Percentiles rank a stretch among this genome's conserved stretches.
Evolutionary conservation across 2,888 invertebrate species (phyloP).

Genomic region (Campoplex capitator): DNA sequence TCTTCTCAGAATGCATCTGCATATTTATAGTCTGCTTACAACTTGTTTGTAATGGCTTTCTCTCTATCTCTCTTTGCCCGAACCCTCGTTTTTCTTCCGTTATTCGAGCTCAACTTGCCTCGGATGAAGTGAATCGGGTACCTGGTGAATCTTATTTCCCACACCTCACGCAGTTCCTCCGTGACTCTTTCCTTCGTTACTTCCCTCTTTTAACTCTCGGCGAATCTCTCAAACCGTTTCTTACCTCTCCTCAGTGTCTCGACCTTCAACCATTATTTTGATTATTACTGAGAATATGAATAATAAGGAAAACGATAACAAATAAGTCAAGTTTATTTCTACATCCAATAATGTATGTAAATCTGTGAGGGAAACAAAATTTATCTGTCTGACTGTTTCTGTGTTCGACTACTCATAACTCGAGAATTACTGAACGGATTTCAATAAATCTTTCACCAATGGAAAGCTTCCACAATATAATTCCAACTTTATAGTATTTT

Average conservation of each 20-base stretch:
- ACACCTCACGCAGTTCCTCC: conserved; percentile 15
- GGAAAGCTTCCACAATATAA: not conserved
- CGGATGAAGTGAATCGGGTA: conserved; percentile 61
- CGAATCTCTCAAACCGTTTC: conserved; percentile 22
- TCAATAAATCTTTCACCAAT: not conserved
- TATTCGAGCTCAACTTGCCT: conserved; percentile 37
- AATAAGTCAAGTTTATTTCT: not conserved
- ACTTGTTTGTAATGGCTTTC: conserved; percentile 67
- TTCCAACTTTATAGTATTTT: not conserved
- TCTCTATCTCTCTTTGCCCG: conserved; percentile 22
- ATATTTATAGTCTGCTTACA: conserved; percentile 72
- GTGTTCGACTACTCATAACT: not conserved
- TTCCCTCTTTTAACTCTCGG: conserved; percentile 45
- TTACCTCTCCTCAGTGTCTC: conserved; percentile 34
- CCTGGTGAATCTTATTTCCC: conserved; percentile 62
- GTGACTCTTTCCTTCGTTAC: conserved; percentile 15
- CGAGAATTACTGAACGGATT: not conserved
- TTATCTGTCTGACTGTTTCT: not conserved
- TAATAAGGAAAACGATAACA: not conserved
- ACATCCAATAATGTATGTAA: not conserved
- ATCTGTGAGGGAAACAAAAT: not conserved
- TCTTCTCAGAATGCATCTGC: conserved; percentile 68
- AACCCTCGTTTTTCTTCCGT: conserved; percentile 26
- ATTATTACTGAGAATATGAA: conserved; percentile 44
- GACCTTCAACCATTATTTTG: conserved; percentile 50